Base-by-base conservation (phyloP, 2,888 invertebrate genomes). In the Ernsta delagoae region DNA sequence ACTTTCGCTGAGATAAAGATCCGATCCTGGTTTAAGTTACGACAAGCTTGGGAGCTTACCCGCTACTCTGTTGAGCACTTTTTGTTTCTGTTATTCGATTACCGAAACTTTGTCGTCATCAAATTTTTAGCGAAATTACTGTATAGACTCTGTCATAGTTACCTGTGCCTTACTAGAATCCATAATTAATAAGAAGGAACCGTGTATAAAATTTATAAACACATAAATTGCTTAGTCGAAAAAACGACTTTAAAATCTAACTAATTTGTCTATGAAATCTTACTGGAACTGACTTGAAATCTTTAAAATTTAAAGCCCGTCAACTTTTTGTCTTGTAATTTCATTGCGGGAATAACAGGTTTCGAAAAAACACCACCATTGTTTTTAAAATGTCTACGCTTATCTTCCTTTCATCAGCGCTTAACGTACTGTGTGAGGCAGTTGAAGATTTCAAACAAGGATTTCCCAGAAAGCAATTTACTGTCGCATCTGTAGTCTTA, bases 1-100 rank as follows among this genome's bases (percentile, higher is more conserved):
- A 83, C 79, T 83, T 84, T 83, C 81, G 83, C 83, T 79, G 79
- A 76, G 82, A 84, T 86, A 83, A 66, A 70, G 59, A 54, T 70
- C 70, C 64, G 62, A 64, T 60, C 63, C 66, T 65, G 72, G 70
- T 70, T 72, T 67, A 70, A 65, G 54, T 62, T 34, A 71, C 71
- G 70, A 66, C 56, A 65, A 43, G 56, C 41, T 57, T 53, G 54
- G 50, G 69, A 31, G 54, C 7, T 54, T 39, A 41, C 11, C 2
- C 5, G 2, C 11, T 39, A 41, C 41, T 41, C 41, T 8, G 41
- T 41, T 8, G 8, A 39, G 31, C 34, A 53, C 39, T 53, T 36
- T 43, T 62, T 12, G 39, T 39, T 62, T 7, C 36, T 9, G 24
- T 24, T 45, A n/a, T 34, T 56, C 6, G 31, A 34, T 56, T 56